Conservation (phyloP, 2,888 invertebrate genomes). For the Cerceris rybyensis region DNA sequence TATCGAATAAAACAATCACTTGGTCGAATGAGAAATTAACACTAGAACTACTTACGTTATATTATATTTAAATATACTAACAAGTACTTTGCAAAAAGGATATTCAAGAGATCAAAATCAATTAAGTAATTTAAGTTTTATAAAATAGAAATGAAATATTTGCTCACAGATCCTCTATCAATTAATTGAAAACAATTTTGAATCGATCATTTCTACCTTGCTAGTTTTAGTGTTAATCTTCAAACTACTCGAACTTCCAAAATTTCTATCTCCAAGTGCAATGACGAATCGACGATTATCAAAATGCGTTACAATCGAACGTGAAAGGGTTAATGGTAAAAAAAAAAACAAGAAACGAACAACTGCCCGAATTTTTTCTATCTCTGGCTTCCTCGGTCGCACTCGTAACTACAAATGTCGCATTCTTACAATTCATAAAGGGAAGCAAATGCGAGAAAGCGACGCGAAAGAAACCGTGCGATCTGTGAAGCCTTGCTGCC, state of each 20-base stretch:
- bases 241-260: no score
- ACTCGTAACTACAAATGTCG: conserved; percentile 4
- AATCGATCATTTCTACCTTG: no score
- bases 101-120: no score
- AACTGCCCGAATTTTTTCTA: background rate
- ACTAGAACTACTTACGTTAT: background rate
- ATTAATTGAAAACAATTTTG: no score
- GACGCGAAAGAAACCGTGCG: background rate
- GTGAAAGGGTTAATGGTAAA: background rate
- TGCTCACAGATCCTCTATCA: no score
- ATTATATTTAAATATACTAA: no score
- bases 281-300: background rate
- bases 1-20: background rate
- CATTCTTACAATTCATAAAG: conserved; percentile 17
- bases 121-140: no score
- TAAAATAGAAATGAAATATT: no score
- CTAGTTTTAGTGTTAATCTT: no score
- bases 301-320: conserved; percentile 6
- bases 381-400: background rate
- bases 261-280: background rate
- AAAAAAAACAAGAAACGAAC: background rate
- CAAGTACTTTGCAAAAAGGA: no score
- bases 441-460: conserved; percentile 5
- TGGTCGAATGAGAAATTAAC: background rate
- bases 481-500: background rate